These are phyloP conservation scores for Gerris lacustris DNA, from an alignment of 2,888 invertebrate species.

Conservation along the genomic window DNA sequence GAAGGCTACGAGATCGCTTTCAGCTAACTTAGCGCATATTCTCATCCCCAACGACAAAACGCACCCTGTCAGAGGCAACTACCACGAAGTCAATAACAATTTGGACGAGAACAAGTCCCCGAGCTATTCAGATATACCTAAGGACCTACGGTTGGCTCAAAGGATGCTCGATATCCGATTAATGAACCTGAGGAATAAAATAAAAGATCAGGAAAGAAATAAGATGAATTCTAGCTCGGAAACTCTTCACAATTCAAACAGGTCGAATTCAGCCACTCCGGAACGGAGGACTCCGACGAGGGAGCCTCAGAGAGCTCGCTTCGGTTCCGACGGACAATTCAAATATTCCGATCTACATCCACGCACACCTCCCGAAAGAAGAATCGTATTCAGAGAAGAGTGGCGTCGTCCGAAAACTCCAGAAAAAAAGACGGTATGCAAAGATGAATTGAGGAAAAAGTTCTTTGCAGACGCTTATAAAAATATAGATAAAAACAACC, in stretches of 20 bases:
- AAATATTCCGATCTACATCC: conserved; percentile 2
- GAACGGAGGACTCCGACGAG: conserved; percentile 4
- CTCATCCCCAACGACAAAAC: conserved; percentile 36
- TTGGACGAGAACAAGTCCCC: neutral
- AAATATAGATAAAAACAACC: conserved; percentile 11
- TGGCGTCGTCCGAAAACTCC: neutral
- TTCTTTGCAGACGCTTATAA: conserved; percentile 20
- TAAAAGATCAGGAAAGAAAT: conserved; percentile 6
- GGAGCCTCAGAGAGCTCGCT: conserved; percentile 11
- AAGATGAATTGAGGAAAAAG: conserved; percentile 20
- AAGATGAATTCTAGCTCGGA: conserved; percentile 8
- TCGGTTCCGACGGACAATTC: neutral
- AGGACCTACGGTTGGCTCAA: conserved; percentile 25
- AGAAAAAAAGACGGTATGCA: conserved; percentile 8
- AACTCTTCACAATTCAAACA: conserved; percentile 2
- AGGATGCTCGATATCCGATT: conserved; percentile 24
- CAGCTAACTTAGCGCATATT: conserved; percentile 69
- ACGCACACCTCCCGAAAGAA: neutral
- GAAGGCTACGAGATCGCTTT: conserved; percentile 66
- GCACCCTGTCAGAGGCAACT: conserved; percentile 20
- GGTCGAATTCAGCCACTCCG: conserved; percentile 1
- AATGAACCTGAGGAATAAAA: conserved; percentile 17
- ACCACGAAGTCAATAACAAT: conserved; percentile 23
- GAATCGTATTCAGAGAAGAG: conserved; percentile 1
- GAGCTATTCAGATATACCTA: conserved; percentile 23